Base-by-base conservation (phyloP, 2,888 invertebrate species). In the Ophraella communa region DNA sequence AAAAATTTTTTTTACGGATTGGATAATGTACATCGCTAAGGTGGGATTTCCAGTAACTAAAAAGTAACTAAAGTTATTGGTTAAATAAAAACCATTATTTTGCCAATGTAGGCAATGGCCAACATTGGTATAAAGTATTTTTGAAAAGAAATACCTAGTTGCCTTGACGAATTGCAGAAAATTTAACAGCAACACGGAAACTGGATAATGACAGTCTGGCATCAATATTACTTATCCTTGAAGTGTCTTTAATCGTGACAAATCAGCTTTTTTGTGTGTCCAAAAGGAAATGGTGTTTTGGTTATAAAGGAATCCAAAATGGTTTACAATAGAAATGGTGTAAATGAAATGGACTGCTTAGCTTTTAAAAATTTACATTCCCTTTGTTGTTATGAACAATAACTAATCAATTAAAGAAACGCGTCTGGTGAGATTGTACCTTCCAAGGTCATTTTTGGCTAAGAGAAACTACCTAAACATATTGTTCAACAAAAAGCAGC, bases 191-290 rank as follows among this genome's bases (percentile, higher is more conserved):
- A 47, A 47, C 47, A 47, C 7, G 47, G 47, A 20, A 17, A 47
- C 47, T 47, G 47, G 47, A 18, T 47, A 47, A 17, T 18, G 47
- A 23, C 47, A 47, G 47, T 44, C 24, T 49, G 20, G 17, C 18
- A 24, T 11, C 24, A 53, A 30, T 60, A 33, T 60, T 51, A 24
- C 65, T 21, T 68, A 79, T 66, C 73, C 74, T 23, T 51, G 56
- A 2, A 60, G 77, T 33, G 69, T 79, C 52, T n/a, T 80, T 76
- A 79, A 80, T 68, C 69, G 69, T n/a, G 81, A 81, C 68, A 79
- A 81, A 66, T 75, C 76, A 21, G 77, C 75, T 80, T 82, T 64
- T 79, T 73, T 62, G 68, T 81, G 27, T 67, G 69, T 24, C 79
- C 80, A 20, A 79, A 80, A 69, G 70, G 71, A 2, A 67, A 72